Base-by-base conservation (phyloP, 1,140 invertebrate genomes). In the Musca domestica region DNA sequence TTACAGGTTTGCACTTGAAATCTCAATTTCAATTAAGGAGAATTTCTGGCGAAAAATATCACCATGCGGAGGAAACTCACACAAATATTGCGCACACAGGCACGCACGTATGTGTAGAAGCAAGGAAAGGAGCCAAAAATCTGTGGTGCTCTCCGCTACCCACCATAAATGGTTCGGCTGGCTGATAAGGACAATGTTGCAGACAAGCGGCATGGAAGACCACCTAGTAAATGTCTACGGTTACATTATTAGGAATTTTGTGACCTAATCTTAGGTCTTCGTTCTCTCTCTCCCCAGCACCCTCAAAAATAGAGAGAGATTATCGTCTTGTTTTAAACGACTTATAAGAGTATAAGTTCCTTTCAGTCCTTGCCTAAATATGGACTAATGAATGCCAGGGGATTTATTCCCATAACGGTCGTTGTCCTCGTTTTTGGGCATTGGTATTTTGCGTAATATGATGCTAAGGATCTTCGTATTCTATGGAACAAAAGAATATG, bases 1-100 rank as follows among this genome's bases (percentile, higher is more conserved):
- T 61, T 61, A 61, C 34, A 34, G 56, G 30, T 61, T 61, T 61
- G 56, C 56, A 61, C 56, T 61, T 61, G 56, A 61, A 61, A 61
- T 61, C 56, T 41, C n/a, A 61, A 61, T 61, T 61, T 61, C n/a
- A 19, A 25, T n/a, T 27, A 58, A 58, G 10, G n/a, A 27, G 34
- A 9, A 41, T 12, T 56, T 56, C 52, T 56, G 22, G 34, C 5
- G 27, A 61, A 61, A 23, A 61, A 19, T 61, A 25, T 61, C 34
- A 9, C 56, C 56, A 61, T 41, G 22, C 34, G 41, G n/a, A 23
- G 10, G 4, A 41, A 41, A 41, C 34, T 41, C 34, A 41, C 34
- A 41, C 34, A 41, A 41, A 41, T 41, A 41, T 41, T 7, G 4
- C 4, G 34, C 27, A 30, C 27, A 30, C 27, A 30, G 9, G 9